Conservation (phyloP, 2,888 invertebrate genomes). For the Microchrysa polita region DNA sequence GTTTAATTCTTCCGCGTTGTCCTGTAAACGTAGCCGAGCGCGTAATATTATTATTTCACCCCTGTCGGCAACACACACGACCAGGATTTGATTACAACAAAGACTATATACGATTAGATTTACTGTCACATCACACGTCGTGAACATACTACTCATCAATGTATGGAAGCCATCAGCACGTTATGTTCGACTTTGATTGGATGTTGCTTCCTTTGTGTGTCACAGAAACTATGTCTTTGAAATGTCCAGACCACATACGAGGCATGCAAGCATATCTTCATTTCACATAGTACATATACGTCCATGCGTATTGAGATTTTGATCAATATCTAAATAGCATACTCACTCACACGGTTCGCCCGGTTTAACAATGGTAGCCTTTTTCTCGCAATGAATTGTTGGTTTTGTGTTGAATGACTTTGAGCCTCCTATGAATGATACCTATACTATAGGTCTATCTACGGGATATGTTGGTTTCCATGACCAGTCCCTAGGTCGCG, state of each 20-base stretch:
- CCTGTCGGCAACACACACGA: neutral
- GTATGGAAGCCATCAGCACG: conserved; percentile 1
- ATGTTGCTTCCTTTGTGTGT: conserved; percentile 21
- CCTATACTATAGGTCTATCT: neutral
- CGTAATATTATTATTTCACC: conserved; percentile 14
- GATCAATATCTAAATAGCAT: conserved; percentile 42
- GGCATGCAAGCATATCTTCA: conserved; percentile 4
- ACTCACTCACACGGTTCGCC: conserved; percentile 10
- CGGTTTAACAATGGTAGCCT: neutral
- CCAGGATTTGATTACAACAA: neutral
- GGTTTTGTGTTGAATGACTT: no score
- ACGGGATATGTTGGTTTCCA: no score
- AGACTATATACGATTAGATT: neutral
- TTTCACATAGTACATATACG: no score
- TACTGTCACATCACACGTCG: neutral
- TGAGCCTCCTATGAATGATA: neutral
- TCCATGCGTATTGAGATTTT: no score
- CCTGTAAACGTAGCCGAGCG: no score
- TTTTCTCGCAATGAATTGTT: neutral
- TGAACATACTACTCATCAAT: neutral
- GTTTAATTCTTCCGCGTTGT: no score
- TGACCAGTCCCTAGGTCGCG: neutral
- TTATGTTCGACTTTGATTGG: conserved; percentile 26
- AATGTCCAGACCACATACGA: conserved; percentile 18
- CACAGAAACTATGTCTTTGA: neutral